Evolutionary conservation across 1,140 invertebrate genomes (phyloP).

Genomic region (Drosophila melanica): DNA sequence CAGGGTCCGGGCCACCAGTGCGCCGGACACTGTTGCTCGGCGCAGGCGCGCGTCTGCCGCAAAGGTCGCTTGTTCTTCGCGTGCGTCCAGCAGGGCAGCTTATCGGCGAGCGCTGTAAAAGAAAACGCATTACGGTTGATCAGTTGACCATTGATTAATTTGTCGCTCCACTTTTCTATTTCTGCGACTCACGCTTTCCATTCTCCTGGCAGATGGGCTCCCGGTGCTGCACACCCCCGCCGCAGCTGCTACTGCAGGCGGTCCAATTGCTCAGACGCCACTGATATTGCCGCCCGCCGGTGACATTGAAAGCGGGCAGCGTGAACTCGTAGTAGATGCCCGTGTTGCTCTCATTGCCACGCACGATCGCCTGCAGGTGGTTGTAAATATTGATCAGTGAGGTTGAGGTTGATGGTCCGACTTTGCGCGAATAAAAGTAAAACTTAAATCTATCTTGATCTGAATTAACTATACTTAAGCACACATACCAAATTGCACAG

Average conservation of each 20-base stretch:
- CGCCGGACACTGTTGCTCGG: constrained; percentile 89
- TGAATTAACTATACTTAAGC: no score
- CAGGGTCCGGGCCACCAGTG: constrained; percentile 93
- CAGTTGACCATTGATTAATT: background rate
- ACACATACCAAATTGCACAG: no score
- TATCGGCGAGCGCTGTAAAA: constrained; percentile 86
- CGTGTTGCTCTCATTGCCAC: constrained; percentile 90
- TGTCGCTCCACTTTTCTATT: no score
- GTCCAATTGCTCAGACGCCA: constrained; percentile 91
- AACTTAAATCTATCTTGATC: no score
- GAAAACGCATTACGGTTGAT: background rate
- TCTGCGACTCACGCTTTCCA: constrained; percentile 84
- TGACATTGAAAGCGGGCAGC: constrained; percentile 87
- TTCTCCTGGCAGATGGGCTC: constrained; percentile 88
- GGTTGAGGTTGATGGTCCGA: no score
- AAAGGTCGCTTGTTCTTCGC: constrained; percentile 86
- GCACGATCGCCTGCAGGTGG: constrained; percentile 89
- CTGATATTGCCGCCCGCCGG: constrained; percentile 86
- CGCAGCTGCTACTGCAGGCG: constrained; percentile 92
- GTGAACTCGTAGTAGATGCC: constrained; percentile 94
- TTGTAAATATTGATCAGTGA: constrained; percentile 74
- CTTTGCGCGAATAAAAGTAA: no score
- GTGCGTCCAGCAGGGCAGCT: constrained; percentile 87
- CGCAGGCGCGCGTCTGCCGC: constrained; percentile 87
- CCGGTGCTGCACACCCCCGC: constrained; percentile 91